Evolutionary conservation across 2,113 vertebrate genomes (phyloP), one percentile per base, ranked within the genome.

Genomic region (Danionella cerebrum): DNA sequence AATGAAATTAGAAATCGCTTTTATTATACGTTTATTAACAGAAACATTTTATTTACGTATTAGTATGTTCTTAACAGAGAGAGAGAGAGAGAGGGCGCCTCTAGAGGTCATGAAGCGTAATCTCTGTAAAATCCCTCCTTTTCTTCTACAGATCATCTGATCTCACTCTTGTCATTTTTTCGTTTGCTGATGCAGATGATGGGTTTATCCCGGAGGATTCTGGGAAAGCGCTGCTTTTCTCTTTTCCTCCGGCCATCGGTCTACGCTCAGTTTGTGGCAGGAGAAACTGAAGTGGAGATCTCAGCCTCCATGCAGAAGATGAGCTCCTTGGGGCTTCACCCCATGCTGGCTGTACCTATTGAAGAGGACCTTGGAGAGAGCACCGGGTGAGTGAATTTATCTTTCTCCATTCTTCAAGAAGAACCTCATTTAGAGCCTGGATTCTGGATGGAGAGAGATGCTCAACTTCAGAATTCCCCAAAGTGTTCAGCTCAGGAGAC

Each of bases 251-350:
- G 88, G 10, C 85, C 85, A 4, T 89, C 91, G 0, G 65, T 92
- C 13, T 94, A 95, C 0, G 90, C 92, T 13, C 93, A 95, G 85
- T 95, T 95, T 78, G 93, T 95, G 69, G 93, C 91, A 0, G 93
- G 93, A 0, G 92, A 93, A 80, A 90, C 81, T 0, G 77, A 85
- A 13, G 55, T 27, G 0, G 91, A 94, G 83, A 90, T 95, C 66
- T 77, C 64, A 35, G 70, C 19, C 16, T 89, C 86, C 8, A 87
- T 93, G 78, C 80, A 72, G 57, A 87, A 90, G 76, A 88, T 95
- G 68, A 86, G 79, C 31, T 42, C 19, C 5, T 75, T 91, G 13
- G 87, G 92, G 8, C 72, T 95, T 42, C 85, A 82, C 38, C 90
- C 93, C n/a, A 90, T 95, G 85, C 71, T 94, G 78, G 93, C 93